Evolutionary conservation across 1,140 invertebrate genomes (phyloP).

Genomic region (Sycophaga agraensis): DNA sequence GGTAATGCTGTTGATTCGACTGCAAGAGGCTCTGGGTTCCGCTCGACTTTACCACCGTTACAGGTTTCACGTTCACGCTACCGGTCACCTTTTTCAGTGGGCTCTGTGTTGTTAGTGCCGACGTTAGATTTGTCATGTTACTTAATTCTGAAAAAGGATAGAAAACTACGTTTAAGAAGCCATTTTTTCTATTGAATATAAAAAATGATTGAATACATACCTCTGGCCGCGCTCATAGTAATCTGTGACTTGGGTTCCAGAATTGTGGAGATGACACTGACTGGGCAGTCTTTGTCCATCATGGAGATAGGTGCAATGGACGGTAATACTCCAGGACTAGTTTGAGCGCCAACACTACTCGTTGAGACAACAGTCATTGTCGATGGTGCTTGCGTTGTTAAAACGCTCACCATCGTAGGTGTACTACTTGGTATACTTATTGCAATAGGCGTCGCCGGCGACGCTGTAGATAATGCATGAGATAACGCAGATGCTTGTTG

Average conservation of each 20-base stretch:
- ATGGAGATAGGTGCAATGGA: background rate
- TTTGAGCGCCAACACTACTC: background rate
- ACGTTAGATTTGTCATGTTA: conserved; percentile 20
- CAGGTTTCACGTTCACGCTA: conserved; percentile 50
- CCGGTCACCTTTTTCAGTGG: conserved; percentile 40
- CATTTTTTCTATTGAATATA: background rate
- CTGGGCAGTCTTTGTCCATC: conserved; percentile 2
- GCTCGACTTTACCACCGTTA: conserved; percentile 51
- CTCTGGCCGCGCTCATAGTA: background rate
- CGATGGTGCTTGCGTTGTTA: background rate
- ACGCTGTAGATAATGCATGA: background rate
- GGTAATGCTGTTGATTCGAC: conserved; percentile 54
- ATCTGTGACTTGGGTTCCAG: conserved; percentile 4
- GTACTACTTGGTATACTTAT: background rate
- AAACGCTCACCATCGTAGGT: background rate
- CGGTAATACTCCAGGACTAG: background rate
- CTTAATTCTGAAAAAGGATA: conserved; percentile 7
- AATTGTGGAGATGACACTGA: background rate
- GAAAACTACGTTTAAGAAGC: background rate
- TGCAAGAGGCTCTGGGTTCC: conserved; percentile 52
- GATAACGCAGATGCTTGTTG: background rate
- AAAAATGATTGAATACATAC: background rate
- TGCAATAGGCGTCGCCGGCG: background rate
- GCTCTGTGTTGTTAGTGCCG: conserved; percentile 25
- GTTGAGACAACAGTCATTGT: background rate